Base-by-base conservation (phyloP, 2,113 vertebrate species). In the Danionella cerebrum region DNA sequence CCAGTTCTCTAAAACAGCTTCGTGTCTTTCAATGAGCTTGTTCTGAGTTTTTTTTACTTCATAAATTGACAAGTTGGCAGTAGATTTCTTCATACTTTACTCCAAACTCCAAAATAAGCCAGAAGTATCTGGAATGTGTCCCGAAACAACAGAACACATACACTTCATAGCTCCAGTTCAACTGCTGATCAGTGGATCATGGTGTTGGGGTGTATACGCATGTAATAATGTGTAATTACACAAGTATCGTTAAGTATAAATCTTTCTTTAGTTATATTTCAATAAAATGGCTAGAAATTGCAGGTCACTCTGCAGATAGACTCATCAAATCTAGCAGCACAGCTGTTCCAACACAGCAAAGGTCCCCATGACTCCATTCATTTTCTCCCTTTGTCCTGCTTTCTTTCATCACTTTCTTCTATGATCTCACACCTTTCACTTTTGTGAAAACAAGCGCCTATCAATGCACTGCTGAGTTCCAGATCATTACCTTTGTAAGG, bases 291-390 rank as follows among this genome's bases (percentile, higher is more conserved):
- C 21, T 42, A 13, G 8, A 31, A 45, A 31, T 5, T 4, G 1
- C 29, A 45, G 41, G 11, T 33, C 25, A 4, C n/a, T 1, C 3
- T 39, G 16, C 13, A 39, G 25, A 13, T 13, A 2, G 7, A n/a
- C 16, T 31, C 39, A 7, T 60, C 24, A 29, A 60, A 60, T 27
- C 31, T 52, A 52, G 25, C 24, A 35, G 63, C 19, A 54, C 69
- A 71, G 58, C 57, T 72, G 74, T 72, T 67, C 65, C 48, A 74
- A 74, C 72, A 74, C 27, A 35, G 47, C 38, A 52, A 50, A 62
- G 51, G 65, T 27, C 54, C 47, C 68, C 13, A 25, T 45, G 38
- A 51, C 47, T 57, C n/a, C 55, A 50, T 48, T 53, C 18, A 39
- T 35, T 24, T 29, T 14, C 6, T 42, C 19, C 27, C 29, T 39